A percentile compares a stretch with the other conserved stretches of the same genome.
Conservation (phyloP, 2,797 vertebrate species). For the Heteromormyrus szaboi region DNA sequence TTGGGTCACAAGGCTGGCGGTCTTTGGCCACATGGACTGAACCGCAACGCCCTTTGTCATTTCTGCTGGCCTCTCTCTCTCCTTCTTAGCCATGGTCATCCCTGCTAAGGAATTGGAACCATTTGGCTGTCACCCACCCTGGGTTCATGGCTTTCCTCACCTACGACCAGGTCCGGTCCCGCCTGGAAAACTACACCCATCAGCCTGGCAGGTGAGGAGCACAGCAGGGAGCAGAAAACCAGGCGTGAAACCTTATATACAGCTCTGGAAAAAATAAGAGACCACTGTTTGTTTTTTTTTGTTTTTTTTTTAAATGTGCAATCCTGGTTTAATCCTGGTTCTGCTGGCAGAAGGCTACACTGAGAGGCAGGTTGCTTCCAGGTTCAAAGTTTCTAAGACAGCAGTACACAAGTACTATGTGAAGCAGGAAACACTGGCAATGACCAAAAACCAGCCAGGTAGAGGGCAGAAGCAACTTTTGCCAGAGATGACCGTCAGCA, state of each 20-base stretch:
- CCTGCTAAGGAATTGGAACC: constrained; percentile 78
- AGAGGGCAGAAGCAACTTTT: neutral
- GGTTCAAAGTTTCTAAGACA: neutral
- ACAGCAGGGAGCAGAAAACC: neutral
- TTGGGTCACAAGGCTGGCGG: neutral
- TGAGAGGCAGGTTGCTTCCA: neutral
- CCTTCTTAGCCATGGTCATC: constrained; percentile 69
- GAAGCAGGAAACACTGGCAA: neutral
- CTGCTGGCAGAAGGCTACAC: neutral
- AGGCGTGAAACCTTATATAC: neutral
- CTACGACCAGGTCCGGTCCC: constrained; percentile 71
- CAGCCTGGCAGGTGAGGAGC: constrained; percentile 69
- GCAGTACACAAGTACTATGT: neutral
- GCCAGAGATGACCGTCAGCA: neutral
- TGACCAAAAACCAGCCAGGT: neutral
- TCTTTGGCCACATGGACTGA: neutral
- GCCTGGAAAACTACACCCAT: constrained; percentile 64
- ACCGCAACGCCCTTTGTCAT: neutral
- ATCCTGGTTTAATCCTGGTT: neutral
- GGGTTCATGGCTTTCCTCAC: constrained; percentile 90
- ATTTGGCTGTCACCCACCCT: constrained; percentile 76
- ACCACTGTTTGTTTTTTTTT: neutral
- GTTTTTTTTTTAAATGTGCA: neutral
- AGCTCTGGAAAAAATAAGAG: neutral
- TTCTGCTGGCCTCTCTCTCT: neutral